Base-by-base conservation (phyloP, 2,888 invertebrate genomes). In the Caenorhabditis sulstoni region DNA sequence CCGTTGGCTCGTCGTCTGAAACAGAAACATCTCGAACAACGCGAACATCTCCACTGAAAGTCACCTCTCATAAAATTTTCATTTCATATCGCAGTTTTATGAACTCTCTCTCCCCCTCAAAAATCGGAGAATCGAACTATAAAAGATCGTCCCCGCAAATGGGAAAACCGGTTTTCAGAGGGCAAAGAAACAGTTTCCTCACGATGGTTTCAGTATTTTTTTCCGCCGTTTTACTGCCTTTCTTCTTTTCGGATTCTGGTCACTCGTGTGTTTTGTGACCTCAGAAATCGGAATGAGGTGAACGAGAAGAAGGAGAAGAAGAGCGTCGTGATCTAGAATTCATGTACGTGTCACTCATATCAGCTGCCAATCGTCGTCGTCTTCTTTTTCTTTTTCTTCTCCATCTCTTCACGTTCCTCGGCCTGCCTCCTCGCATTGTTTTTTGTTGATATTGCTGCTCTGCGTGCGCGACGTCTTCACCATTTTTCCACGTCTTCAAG, bases 1-100 rank as follows among this genome's bases (percentile, higher is more conserved):
- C 74, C 65, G 22, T 22, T 74, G 41, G 74, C 65, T n/a, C 74
- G 65, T 37, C 74, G 47, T 37, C 49, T 50, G n/a, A 73, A 73
- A 44, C 73, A 73, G 37, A 35, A 59, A 9, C 39, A 41, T 16
- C 57, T 73, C 20, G 73, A 73, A 11, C 16, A 71, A 39, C 39
- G 49, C 16, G 71, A 41, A 14, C 11, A 41, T 8, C 11, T 4
- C 41, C 29, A 29, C 29, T 29, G 11, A 14, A 41, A 11, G 11
- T 41, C 41, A 14, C 41, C 7, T 11, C 11, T 41, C 41, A 41
- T 41, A 67, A 67, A 67, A 57, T 64, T 14, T 9, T 18, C 53
- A 53, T 53, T 44, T 35, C 0, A 20, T 65, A 20, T 55, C 18
- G 16, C 14, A 7, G 9, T 49, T 49, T 47, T 61, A 49, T 37